Evolutionary conservation across 92 coral and sea anemone genomes (phyloP), one percentile per base, ranked within the genome.

Genomic region (Zoanthus sansibaricus): DNA sequence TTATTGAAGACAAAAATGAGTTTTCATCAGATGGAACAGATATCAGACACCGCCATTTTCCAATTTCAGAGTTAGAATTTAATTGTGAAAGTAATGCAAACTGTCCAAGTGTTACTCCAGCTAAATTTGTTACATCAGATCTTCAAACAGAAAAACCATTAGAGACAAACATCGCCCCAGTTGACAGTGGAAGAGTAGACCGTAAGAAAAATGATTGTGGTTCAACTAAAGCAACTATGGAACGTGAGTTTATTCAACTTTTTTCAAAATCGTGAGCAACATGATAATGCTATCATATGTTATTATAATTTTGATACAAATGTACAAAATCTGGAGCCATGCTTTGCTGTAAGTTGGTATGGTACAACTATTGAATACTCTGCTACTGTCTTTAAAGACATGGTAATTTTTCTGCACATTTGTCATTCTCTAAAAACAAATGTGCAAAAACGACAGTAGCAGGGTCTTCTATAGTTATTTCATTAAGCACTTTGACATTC

Each of bases 31-130:
- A 88, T 15, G 87, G 79, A 25, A 92, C 87, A 45, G 90, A 88
- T 78, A 89, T 92, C 64, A 79, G 90, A 55, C 94, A 92, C 69
- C 85, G 94, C 55, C 86, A 86, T 82, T 69, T 82, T 32, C 37
- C 54, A 15, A 47, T 37, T 25, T 80, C 85, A 6, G 55, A 49
- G 12, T 14, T 32, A 37, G 75, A 66, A 49, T 37, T 37, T 37
- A 80, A 11, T 74, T 64, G 74, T n/a, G 85, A 80, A 17, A 64
- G 74, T 18, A 72, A 80, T 17, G 13, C 73, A 9, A 80, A 49
- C 74, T 66, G 74, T 80, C 33, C 58, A 13, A 62, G 8, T 33
- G 12, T 14, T 25, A 45, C 30, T 42, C 84, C 62, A 30, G 17
- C 21, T 47, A 62, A 17, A 6, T 13, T 56, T 64, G 32, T 18